Evolutionary conservation across 2,888 invertebrate genomes (phyloP).

Genomic region (Salpingus planirostris): DNA sequence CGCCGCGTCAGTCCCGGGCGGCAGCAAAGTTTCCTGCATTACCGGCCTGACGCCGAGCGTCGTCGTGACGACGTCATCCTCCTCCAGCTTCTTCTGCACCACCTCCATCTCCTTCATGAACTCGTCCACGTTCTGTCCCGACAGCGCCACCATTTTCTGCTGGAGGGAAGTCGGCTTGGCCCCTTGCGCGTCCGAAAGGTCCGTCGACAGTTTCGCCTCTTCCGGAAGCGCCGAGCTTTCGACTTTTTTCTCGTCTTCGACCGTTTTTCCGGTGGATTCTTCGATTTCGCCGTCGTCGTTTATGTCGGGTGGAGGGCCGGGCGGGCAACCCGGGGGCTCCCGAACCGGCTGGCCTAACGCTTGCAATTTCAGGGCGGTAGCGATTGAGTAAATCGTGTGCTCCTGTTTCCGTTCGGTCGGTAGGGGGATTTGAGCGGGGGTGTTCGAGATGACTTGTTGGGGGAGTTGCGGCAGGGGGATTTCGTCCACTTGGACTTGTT

Average conservation of each 20-base stretch:
- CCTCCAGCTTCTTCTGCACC: slow-evolving; percentile 64
- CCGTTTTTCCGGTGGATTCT: slow-evolving; percentile 25
- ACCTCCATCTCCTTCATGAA: slow-evolving; percentile 91
- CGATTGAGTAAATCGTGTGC: slow-evolving; percentile 41
- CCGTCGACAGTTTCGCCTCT: slow-evolving; percentile 7
- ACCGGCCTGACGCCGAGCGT: slow-evolving; percentile 17
- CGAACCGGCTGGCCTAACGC: slow-evolving; percentile 43
- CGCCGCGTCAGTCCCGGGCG: slow-evolving; percentile 38
- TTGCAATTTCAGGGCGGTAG: slow-evolving; percentile 39
- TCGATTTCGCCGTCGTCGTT: slow-evolving; percentile 55
- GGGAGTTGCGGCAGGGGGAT: slow-evolving; percentile 81
- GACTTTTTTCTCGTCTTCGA: slow-evolving; percentile 27
- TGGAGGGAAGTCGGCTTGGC: slow-evolving; percentile 68
- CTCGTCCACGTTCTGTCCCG: slow-evolving; percentile 85
- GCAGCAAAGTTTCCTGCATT: slow-evolving; percentile 33
- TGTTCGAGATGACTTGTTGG: slow-evolving; percentile 36
- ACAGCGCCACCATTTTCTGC: slow-evolving; percentile 79
- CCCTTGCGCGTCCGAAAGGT: slow-evolving; percentile 14
- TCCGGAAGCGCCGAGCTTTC: slow-evolving; percentile 25
- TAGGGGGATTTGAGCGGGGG: slow-evolving; percentile 34
- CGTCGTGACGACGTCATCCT: slow-evolving; percentile 15
- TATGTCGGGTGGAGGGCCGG: slow-evolving; percentile 72
- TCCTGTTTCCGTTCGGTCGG: slow-evolving; percentile 39
- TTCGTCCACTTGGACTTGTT: slow-evolving; percentile 90
- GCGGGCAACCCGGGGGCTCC: slow-evolving; percentile 81